Conservation (phyloP, 1,140 invertebrate species). For the Drosophila athabasca region DNA sequence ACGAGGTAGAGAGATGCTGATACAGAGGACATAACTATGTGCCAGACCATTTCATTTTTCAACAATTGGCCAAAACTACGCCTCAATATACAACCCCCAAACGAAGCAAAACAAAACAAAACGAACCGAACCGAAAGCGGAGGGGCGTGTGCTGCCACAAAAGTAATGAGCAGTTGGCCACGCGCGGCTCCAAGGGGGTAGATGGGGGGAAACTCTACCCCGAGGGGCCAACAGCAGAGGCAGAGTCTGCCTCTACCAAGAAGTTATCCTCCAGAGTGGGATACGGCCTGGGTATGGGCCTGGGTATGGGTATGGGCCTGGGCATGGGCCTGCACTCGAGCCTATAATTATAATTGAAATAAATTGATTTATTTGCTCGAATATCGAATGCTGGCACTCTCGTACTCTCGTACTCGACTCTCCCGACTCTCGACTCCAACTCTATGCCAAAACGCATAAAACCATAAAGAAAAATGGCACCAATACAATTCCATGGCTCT, state of each 20-base stretch:
- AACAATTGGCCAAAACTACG: constrained; percentile 76
- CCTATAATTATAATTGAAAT: constrained; percentile 82
- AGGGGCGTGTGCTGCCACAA: constrained; percentile 66
- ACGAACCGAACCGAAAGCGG: too few relatives aligned
- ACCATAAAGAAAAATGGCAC: constrained; percentile 82
- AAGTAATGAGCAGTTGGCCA: constrained; percentile 81
- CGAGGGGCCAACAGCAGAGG: constrained; percentile 36
- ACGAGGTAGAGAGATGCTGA: constrained; percentile 55
- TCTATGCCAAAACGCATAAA: constrained; percentile 82
- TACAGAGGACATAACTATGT: constrained; percentile 69
- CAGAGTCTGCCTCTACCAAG: constrained; percentile 8
- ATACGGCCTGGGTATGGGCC: constrained; percentile 16
- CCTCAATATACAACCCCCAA: constrained; percentile 58
- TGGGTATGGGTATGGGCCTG: constrained; percentile 53
- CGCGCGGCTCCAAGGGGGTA: constrained; percentile 52
- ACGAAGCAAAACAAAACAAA: background rate
- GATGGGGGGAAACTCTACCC: constrained; percentile 34
- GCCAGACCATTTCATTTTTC: constrained; percentile 80
- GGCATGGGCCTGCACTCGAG: constrained; percentile 43
- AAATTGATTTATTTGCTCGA: constrained; percentile 79
- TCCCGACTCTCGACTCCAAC: constrained; percentile 22
- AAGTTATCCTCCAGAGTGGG: too few relatives aligned
- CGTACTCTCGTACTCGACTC: constrained; percentile 8
- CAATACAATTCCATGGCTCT: constrained; percentile 64
- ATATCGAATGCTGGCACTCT: constrained; percentile 34